These are phyloP conservation scores for Scaptomyza graminum DNA, from an alignment of 1,140 invertebrate species.

Conservation along the genomic window DNA sequence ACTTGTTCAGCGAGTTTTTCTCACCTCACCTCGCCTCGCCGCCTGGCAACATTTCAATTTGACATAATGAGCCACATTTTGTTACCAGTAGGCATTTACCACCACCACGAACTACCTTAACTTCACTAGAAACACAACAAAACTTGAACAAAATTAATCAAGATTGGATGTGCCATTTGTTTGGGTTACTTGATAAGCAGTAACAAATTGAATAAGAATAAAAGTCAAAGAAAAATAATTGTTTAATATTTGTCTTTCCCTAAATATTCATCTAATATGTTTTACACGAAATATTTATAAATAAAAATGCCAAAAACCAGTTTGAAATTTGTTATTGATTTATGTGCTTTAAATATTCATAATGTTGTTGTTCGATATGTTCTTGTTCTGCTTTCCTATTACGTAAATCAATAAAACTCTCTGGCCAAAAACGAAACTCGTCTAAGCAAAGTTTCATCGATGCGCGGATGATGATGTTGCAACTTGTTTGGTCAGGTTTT, in stretches of 20 bases:
- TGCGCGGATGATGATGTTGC: conserved; percentile 35
- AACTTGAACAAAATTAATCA: too few relatives aligned
- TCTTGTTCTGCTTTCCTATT: conserved; percentile 10
- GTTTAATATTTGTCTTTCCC: too few relatives aligned
- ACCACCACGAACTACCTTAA: conserved; percentile 29
- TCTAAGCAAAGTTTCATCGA: background rate
- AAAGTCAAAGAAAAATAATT: too few relatives aligned
- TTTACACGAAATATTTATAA: too few relatives aligned
- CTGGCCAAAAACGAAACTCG: background rate
- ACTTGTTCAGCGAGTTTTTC: conserved; percentile 60
- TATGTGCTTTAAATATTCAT: conserved; percentile 2
- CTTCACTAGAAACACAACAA: conserved; percentile 1
- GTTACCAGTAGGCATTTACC: conserved; percentile 48
- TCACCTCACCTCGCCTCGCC: conserved; percentile 8
- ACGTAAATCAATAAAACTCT: background rate
- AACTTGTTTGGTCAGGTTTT: conserved; percentile 60
- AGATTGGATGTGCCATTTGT: too few relatives aligned
- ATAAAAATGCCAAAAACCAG: too few relatives aligned
- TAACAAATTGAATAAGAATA: too few relatives aligned
- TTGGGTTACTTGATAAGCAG: background rate
- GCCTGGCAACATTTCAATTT: conserved; percentile 76
- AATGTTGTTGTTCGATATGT: background rate
- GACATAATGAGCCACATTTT: conserved; percentile 83
- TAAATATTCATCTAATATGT: too few relatives aligned
- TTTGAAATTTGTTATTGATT: background rate